Evolutionary conservation across 2,888 invertebrate genomes (phyloP).

Genomic region (Dryococelus australis): DNA sequence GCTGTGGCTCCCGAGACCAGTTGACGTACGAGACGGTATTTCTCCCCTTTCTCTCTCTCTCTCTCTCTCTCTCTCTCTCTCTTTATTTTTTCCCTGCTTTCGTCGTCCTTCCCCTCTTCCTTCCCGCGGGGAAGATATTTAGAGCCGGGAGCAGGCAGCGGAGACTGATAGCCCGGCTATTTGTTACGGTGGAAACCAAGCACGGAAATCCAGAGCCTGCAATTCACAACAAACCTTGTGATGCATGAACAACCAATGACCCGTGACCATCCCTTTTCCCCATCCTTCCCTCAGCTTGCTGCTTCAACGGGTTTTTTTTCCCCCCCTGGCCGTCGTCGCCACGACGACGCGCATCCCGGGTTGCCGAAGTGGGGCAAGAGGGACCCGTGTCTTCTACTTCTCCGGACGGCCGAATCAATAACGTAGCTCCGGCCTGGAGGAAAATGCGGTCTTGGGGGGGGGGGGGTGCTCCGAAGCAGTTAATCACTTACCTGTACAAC

Average conservation of each 20-base stretch:
- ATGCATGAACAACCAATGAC: slow-evolving; percentile 31
- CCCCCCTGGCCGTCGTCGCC: not conserved
- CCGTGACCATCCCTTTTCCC: slow-evolving; percentile 27
- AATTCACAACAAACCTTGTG: slow-evolving; percentile 28
- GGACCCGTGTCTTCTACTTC: not conserved
- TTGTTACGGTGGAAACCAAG: slow-evolving; percentile 26
- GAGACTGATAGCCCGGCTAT: slow-evolving; percentile 19
- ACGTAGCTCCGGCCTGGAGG: not conserved
- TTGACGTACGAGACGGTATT: slow-evolving; percentile 11
- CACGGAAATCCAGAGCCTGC: slow-evolving; percentile 20
- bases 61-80: not conserved
- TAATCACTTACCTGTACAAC: too few species aligned
- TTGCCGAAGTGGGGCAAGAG: not conserved
- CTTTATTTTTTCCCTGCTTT: not conserved
- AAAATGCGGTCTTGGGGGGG: too few species aligned
- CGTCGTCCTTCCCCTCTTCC: not conserved
- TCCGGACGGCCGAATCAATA: not conserved
- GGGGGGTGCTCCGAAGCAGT: too few species aligned
- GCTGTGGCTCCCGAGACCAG: not conserved
- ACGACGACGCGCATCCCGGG: not conserved
- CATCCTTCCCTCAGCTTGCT: too few species aligned
- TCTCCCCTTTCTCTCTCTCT: not conserved
- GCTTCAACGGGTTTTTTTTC: not conserved
- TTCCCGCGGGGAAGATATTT: slow-evolving; percentile 9
- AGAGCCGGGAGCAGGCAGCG: not conserved